Percentiles rank a stretch among this genome's conserved stretches.
Evolutionary conservation across 1,140 invertebrate species (phyloP).

Genomic region (Centruroides vittatus): DNA sequence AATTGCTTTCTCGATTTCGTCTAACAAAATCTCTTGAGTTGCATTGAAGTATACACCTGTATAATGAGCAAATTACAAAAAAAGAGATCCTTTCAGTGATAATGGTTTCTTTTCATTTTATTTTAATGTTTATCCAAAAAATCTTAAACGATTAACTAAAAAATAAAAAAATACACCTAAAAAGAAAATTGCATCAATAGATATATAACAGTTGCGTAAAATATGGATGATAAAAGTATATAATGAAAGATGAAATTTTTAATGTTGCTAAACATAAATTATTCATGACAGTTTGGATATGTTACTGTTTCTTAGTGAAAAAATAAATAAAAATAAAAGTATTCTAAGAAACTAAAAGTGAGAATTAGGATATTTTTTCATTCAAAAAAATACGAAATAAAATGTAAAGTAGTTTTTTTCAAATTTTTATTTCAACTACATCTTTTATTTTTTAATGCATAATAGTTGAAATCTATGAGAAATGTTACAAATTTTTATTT

Average conservation of each 20-base stretch:
- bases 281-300: not conserved
- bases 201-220: not conserved
- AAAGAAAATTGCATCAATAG: not conserved
- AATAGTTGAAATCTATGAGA: too few relatives aligned
- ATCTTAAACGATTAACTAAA: not conserved
- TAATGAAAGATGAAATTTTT: not conserved
- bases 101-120: not conserved
- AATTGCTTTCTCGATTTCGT: conserved; percentile 73
- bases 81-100: too few relatives aligned
- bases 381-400: too few relatives aligned
- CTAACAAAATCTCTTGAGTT: conserved; percentile 56
- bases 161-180: not conserved
- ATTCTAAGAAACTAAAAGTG: too few relatives aligned
- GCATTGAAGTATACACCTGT: conserved; percentile 83
- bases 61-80: not conserved
- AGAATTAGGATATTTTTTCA: too few relatives aligned
- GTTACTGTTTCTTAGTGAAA: too few relatives aligned
- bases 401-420: too few relatives aligned
- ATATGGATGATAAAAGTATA: not conserved
- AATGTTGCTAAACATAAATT: not conserved
- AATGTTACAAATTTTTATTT: too few relatives aligned
- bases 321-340: too few relatives aligned
- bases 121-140: not conserved
- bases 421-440: too few relatives aligned
- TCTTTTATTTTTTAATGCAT: too few relatives aligned